Conservation (phyloP, 2,888 invertebrate species). For the Taenaris catops region DNA sequence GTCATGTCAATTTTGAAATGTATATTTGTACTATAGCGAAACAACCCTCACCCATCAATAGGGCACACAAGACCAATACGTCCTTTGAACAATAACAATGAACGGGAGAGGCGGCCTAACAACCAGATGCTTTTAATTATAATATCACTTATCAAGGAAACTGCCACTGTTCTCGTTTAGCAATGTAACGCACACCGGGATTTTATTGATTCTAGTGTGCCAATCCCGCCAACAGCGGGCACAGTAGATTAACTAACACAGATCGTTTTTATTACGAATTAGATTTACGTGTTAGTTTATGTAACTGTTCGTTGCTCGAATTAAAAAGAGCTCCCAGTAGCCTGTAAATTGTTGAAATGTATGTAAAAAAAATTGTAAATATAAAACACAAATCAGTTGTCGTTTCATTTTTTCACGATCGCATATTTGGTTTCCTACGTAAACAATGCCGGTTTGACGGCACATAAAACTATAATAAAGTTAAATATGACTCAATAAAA, state of each 20-base stretch:
- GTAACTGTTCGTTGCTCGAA: conserved; percentile 79
- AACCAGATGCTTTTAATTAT: conserved; percentile 43
- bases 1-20: conserved; percentile 59
- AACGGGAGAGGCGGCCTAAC: conserved; percentile 68
- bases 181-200: conserved; percentile 52
- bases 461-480: conserved; percentile 35
- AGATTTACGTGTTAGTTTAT: conserved; percentile 78
- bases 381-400: conserved; percentile 65
- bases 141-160: conserved; percentile 54
- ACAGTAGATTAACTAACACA: conserved; percentile 67
- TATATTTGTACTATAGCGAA: conserved; percentile 44
- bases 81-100: conserved; percentile 67
- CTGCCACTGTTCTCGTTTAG: conserved; percentile 63
- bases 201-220: conserved; percentile 76
- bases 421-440: conserved; percentile 37
- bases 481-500: conserved; percentile 29
- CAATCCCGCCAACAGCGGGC: conserved; percentile 53
- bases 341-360: conserved; percentile 78
- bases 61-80: conserved; percentile 61
- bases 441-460: conserved; percentile 31
- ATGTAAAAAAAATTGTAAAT: conserved; percentile 77
- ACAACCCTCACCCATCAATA: conserved; percentile 34
- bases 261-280: conserved; percentile 75
- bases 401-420: conserved; percentile 59
- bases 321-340: conserved; percentile 79